Conservation (phyloP, 2,113 vertebrate genomes). For the Hemibagrus wyckioides region DNA sequence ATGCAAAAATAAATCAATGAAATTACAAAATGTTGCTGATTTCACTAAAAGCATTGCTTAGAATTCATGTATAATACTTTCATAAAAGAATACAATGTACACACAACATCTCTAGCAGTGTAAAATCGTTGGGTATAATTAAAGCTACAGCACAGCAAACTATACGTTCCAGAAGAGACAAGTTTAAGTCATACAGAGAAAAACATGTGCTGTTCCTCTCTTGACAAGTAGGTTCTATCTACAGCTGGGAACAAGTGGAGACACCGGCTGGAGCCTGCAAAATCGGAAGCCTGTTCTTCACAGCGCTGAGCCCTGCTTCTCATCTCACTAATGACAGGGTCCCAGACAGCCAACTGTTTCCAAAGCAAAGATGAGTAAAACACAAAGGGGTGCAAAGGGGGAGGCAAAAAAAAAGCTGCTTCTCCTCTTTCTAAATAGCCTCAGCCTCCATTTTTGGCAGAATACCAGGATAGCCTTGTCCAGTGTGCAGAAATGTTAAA, state of each 20-base stretch:
- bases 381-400: conserved; percentile 21
- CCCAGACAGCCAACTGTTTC: conserved; percentile 59
- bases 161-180: conserved; percentile 29
- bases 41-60: neutral
- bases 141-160: conserved; percentile 15
- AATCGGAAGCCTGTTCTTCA: conserved; percentile 50
- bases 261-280: conserved; percentile 38
- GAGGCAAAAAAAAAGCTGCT: neutral
- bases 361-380: conserved; percentile 59
- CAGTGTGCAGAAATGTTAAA: conserved; percentile 31
- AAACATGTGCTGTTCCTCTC: conserved; percentile 37
- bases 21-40: neutral
- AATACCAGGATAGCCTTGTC: conserved; percentile 40
- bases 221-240: conserved; percentile 52
- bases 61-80: neutral
- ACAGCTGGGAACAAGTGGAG: conserved; percentile 63
- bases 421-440: conserved; percentile 51
- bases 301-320: conserved; percentile 55
- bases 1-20: neutral
- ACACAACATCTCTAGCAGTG: neutral
- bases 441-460: conserved; percentile 52
- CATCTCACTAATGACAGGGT: conserved; percentile 73
- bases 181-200: conserved; percentile 31
- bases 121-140: conserved; percentile 11
- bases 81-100: too few relatives aligned